These are phyloP conservation scores for Hylaeus volcanicus DNA, from an alignment of 1,140 invertebrate species.

Conservation along the genomic window DNA sequence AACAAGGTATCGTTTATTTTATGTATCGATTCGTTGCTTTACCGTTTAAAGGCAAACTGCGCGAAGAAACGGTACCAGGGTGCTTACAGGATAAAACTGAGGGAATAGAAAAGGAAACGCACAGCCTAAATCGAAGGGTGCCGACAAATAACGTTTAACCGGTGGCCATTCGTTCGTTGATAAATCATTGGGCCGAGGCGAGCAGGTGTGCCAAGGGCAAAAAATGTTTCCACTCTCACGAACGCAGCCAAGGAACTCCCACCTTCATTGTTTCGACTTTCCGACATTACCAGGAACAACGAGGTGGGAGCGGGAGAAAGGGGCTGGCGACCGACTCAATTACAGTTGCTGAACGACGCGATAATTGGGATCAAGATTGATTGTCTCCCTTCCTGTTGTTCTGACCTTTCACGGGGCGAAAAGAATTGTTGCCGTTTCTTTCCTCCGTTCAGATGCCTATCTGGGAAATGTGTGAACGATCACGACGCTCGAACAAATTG, in stretches of 20 bases:
- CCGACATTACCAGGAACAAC: conserved; percentile 50
- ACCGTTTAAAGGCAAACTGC: neutral
- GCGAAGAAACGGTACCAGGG: neutral
- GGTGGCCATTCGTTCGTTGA: conserved; percentile 32
- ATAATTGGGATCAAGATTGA: conserved; percentile 78
- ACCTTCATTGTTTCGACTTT: conserved; percentile 68
- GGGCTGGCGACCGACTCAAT: conserved; percentile 70
- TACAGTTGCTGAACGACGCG: conserved; percentile 74
- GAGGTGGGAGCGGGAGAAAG: conserved; percentile 20
- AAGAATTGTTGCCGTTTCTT: conserved; percentile 34
- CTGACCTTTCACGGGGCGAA: conserved; percentile 52
- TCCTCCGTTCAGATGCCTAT: neutral
- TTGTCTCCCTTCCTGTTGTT: conserved; percentile 62
- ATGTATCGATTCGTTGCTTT: too few relatives aligned
- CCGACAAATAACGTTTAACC: conserved; percentile 33
- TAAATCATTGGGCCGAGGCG: conserved; percentile 44
- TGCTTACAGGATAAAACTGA: neutral
- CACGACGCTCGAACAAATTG: neutral
- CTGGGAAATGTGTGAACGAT: neutral
- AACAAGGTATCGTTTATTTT: too few relatives aligned
- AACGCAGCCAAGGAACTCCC: conserved; percentile 48
- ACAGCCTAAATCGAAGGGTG: neutral
- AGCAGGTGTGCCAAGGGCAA: conserved; percentile 40
- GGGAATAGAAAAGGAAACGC: neutral
- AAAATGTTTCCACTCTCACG: conserved; percentile 43